Percentiles rank a stretch among this genome's conserved stretches.
Conservation (phyloP, 2,888 invertebrate genomes). For the Euphydryas editha region DNA sequence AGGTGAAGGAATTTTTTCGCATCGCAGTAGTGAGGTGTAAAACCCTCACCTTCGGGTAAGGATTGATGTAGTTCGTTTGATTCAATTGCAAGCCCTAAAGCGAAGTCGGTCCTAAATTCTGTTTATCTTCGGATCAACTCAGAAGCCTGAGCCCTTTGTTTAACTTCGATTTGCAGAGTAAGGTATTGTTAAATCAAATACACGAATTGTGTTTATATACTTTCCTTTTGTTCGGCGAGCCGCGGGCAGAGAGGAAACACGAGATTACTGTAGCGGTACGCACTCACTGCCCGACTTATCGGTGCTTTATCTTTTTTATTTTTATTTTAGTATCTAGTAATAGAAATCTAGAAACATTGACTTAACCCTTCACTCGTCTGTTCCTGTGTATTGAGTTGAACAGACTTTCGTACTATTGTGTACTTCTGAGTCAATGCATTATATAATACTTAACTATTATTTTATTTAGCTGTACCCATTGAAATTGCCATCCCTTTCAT, state of each 20-base stretch:
- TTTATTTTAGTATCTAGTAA: too few relatives aligned
- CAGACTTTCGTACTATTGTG: too few relatives aligned
- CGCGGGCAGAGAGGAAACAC: background rate
- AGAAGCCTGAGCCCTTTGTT: slow-evolving; percentile 20
- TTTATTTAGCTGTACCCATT: too few relatives aligned
- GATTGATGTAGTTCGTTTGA: background rate
- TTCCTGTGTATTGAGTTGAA: too few relatives aligned
- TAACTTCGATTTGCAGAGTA: slow-evolving; percentile 17
- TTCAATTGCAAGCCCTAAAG: slow-evolving; percentile 5
- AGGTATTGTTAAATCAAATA: slow-evolving; percentile 1
- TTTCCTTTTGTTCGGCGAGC: slow-evolving; percentile 6
- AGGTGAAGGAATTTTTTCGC: background rate
- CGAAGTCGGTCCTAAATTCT: slow-evolving; percentile 15
- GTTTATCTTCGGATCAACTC: slow-evolving; percentile 22
- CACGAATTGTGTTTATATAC: slow-evolving; percentile 6
- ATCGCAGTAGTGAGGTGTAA: background rate
- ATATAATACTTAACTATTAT: too few relatives aligned
- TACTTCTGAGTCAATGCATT: too few relatives aligned
- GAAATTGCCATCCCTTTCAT: too few relatives aligned
- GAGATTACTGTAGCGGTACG: background rate
- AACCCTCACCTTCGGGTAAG: background rate
- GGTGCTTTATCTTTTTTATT: background rate
- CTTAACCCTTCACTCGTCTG: too few relatives aligned
- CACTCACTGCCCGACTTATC: background rate
- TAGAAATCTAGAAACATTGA: too few relatives aligned